Percentiles rank a stretch among this genome's conserved stretches.
Conservation (phyloP, 1,140 invertebrate genomes). For the Luehdorfia chinensis region DNA sequence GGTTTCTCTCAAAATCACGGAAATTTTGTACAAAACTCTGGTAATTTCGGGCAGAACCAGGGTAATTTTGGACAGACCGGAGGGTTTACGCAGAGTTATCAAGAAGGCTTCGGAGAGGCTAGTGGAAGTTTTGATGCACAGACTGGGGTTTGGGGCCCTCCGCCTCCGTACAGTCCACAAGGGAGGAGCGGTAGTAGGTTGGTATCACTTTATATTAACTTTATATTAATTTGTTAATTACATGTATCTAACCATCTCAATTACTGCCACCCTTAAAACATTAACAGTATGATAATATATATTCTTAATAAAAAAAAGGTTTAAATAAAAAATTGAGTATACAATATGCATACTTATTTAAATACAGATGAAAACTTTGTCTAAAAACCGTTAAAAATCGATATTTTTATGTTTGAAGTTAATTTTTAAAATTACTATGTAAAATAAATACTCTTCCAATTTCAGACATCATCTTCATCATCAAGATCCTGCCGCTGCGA, state of each 20-base stretch:
- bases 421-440: too few relatives aligned
- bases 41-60: conserved; percentile 29
- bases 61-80: conserved; percentile 32
- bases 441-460: conserved; percentile 11
- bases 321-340: too few relatives aligned
- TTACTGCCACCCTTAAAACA: too few relatives aligned
- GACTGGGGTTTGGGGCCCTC: conserved; percentile 67
- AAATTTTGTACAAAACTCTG: conserved; percentile 31
- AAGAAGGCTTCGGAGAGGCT: conserved; percentile 50
- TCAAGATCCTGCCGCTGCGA: conserved; percentile 63
- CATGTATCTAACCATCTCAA: too few relatives aligned
- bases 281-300: too few relatives aligned
- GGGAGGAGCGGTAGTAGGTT: conserved; percentile 64
- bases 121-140: conserved; percentile 57
- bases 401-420: too few relatives aligned
- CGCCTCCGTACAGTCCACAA: conserved; percentile 72
- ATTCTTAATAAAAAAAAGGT: too few relatives aligned
- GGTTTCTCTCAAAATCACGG: conserved; percentile 29
- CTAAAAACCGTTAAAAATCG: too few relatives aligned
- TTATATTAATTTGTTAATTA: background rate
- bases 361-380: too few relatives aligned
- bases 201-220: conserved; percentile 11
- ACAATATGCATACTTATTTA: too few relatives aligned
- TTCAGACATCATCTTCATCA: conserved; percentile 64
- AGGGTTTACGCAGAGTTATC: conserved; percentile 28